Percentiles rank a stretch among this genome's conserved stretches.
Evolutionary conservation across 2,888 invertebrate species (phyloP).

Genomic region (Tipula confusa): DNA sequence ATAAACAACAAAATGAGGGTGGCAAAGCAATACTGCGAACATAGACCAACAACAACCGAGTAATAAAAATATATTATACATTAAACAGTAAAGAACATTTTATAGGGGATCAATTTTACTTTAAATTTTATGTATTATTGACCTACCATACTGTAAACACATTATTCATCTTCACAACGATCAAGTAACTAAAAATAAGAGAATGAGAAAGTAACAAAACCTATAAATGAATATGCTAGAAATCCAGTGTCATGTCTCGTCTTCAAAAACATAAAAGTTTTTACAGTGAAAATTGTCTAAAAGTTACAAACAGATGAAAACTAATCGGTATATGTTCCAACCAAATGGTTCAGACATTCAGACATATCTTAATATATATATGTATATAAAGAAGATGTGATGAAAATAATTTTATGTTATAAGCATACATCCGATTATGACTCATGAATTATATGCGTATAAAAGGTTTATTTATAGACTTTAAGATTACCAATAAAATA

Average conservation of each 20-base stretch:
- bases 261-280: background rate
- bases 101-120: background rate
- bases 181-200: background rate
- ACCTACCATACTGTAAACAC: background rate
- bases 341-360: no score
- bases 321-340: no score
- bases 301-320: no score
- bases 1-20: background rate
- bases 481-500: no score
- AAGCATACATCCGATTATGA: no score
- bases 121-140: background rate
- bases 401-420: no score
- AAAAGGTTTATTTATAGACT: no score
- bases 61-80: background rate
- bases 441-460: no score
- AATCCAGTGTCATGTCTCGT: background rate
- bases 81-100: background rate
- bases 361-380: no score
- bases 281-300: no score
- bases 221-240: background rate
- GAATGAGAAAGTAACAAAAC: background rate
- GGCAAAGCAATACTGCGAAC: background rate
- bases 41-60: background rate
- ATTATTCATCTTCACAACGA: background rate
- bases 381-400: no score